Conservation (phyloP, 2,113 vertebrate genomes). For the Larimichthys polyactis region DNA sequence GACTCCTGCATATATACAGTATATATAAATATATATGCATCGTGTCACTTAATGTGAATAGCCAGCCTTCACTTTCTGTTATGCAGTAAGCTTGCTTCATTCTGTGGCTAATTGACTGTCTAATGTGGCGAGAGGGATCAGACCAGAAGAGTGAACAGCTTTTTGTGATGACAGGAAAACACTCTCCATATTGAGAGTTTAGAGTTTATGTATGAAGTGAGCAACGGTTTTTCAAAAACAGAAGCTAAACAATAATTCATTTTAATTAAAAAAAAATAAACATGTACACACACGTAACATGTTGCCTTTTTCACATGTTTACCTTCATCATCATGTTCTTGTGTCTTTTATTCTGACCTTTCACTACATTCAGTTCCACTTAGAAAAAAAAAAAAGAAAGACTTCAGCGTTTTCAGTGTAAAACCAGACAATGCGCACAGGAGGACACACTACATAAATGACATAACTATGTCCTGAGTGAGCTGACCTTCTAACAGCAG, state of each 20-base stretch:
- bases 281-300: neutral
- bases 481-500: conserved; percentile 63
- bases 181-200: conserved; percentile 16
- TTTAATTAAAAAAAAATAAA: neutral
- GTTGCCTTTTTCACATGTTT: neutral
- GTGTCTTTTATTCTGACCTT: neutral
- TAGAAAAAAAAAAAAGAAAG: neutral
- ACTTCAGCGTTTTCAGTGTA: neutral
- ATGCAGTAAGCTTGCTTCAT: conserved; percentile 21
- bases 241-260: neutral
- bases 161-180: conserved; percentile 42
- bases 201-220: neutral
- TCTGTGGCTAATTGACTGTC: conserved; percentile 55
- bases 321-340: neutral
- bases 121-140: conserved; percentile 48
- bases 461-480: conserved; percentile 60
- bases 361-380: neutral
- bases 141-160: conserved; percentile 34
- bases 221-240: neutral
- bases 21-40: neutral
- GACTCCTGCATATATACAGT: no score
- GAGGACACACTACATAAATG: conserved; percentile 55
- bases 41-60: neutral
- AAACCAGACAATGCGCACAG: conserved; percentile 36
- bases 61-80: conserved; percentile 16